Percentiles rank a stretch among this genome's conserved stretches.
These are phyloP conservation scores for Luscinia megarhynchos DNA, from an alignment of 2,797 vertebrate genomes.

Conservation along the genomic window DNA sequence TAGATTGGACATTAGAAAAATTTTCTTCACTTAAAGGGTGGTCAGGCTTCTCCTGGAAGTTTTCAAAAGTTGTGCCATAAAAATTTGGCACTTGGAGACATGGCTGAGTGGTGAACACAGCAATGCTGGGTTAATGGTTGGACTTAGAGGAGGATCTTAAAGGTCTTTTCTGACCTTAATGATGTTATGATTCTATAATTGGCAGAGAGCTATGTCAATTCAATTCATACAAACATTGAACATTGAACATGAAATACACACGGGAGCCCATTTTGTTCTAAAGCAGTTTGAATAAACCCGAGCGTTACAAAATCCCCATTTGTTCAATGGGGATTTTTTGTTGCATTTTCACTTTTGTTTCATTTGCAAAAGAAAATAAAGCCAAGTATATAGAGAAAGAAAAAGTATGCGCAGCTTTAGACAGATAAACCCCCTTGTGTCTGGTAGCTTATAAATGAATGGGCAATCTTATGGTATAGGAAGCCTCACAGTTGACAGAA, in stretches of 20 bases:
- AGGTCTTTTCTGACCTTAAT: background rate
- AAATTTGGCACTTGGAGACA: background rate
- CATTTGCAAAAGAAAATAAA: background rate
- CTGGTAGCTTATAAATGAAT: background rate
- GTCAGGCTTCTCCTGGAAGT: background rate
- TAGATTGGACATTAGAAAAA: background rate
- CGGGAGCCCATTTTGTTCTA: rapidly evolving
- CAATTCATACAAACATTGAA: background rate
- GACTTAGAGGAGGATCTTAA: background rate
- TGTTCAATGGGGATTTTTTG: background rate
- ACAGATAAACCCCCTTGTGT: background rate
- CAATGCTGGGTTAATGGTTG: background rate
- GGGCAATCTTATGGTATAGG: background rate
- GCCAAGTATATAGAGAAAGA: background rate
- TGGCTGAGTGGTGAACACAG: background rate
- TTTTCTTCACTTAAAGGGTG: background rate
- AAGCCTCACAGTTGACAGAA: background rate
- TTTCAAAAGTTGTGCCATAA: background rate
- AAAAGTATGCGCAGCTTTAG: background rate
- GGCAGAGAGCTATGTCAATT: background rate
- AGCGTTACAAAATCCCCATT: background rate
- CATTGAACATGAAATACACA: background rate
- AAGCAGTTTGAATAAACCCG: background rate
- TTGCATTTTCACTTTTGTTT: background rate
- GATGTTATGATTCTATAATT: background rate